A percentile compares a stretch with the other conserved stretches of the same genome.
phyloP scores from a whole-genome alignment of 2,797 vertebrate genomes.

The Labroides dimidiatus region DNA sequence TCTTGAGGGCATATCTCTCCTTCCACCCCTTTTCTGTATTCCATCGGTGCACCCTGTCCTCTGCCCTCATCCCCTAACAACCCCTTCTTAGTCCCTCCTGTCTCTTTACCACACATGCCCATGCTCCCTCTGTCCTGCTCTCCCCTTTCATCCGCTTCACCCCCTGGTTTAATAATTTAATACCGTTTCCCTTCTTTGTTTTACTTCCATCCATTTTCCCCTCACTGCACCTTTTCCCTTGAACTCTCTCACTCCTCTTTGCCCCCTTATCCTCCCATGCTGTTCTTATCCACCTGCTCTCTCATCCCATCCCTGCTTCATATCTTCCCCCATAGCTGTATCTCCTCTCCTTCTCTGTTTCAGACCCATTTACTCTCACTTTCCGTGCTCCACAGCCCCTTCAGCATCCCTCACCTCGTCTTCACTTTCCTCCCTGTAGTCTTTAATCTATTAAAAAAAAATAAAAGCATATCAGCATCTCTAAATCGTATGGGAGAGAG shows the following conservation, averaged over 20 bases:
- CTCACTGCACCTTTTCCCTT: not conserved
- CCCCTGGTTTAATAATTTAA: not conserved
- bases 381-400: not conserved
- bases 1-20: constrained; percentile 42
- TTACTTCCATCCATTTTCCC: not conserved
- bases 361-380: constrained; percentile 29
- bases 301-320: constrained; percentile 8
- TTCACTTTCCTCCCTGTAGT: not conserved
- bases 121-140: not conserved
- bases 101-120: constrained; percentile 10
- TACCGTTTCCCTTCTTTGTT: constrained; percentile 10
- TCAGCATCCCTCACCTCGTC: not conserved
- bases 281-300: constrained; percentile 4
- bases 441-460: constrained; percentile 55
- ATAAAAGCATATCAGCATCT: constrained; percentile 59
- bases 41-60: constrained; percentile 26
- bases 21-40: constrained; percentile 39
- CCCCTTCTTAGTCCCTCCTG: constrained; percentile 43
- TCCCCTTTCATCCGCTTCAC: not conserved
- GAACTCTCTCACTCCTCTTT: constrained; percentile 25
- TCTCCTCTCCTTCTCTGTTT: constrained; percentile 18
- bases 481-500: constrained; percentile 58
- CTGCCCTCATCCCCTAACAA: constrained; percentile 30
- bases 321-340: not conserved
- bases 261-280: not conserved